A percentile compares a stretch with the other conserved stretches of the same genome.
phyloP scores from a whole-genome alignment of 2,113 vertebrate species.

The Spilogale gracilis region DNA sequence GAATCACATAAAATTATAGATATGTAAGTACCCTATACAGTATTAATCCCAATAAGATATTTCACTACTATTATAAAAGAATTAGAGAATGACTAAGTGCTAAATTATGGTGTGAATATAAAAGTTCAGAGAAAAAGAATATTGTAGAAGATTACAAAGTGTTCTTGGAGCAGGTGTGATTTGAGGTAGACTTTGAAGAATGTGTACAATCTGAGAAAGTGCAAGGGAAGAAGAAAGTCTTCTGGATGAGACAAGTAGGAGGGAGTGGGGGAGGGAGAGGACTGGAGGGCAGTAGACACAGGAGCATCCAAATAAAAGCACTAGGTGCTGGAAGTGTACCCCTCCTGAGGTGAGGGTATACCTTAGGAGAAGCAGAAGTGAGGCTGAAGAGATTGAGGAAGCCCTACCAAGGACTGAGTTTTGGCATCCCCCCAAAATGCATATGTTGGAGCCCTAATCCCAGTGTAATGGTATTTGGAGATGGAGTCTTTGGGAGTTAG shows the following conservation, averaged over 20 bases:
- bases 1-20: neutral
- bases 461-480: neutral
- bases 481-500: neutral
- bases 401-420: neutral
- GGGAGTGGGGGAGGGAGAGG: rapidly evolving
- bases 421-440: neutral
- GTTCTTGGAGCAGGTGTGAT: neutral
- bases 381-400: neutral
- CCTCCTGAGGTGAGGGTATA: neutral
- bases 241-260: neutral
- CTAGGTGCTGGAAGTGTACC: rapidly evolving
- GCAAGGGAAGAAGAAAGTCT: neutral
- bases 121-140: neutral
- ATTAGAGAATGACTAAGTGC: neutral
- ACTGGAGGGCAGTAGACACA: neutral
- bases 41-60: neutral
- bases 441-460: neutral
- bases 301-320: neutral
- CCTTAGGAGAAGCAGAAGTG: neutral
- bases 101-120: neutral
- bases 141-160: neutral
- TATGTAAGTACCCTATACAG: neutral
- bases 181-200: neutral
- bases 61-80: neutral
- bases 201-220: neutral